A percentile compares a stretch with the other conserved stretches of the same genome.
phyloP scores from a whole-genome alignment of 2,113 vertebrate genomes.

The Rhinogobius similis region DNA sequence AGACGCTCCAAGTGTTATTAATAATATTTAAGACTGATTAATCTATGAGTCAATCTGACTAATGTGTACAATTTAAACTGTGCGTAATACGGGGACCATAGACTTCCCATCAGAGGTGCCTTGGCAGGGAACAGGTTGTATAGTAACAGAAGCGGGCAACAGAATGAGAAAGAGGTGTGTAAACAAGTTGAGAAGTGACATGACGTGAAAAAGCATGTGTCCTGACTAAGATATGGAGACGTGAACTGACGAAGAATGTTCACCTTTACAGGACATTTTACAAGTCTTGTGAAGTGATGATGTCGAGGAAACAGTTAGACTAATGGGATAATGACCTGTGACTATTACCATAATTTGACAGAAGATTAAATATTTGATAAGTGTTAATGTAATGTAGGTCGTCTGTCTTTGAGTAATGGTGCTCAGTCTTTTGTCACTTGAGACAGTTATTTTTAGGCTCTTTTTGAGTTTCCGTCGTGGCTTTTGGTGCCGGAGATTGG shows the following conservation, averaged over 20 bases:
- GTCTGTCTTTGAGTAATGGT: slow-evolving; percentile 63
- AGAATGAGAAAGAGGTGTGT: slow-evolving; percentile 21
- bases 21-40: neutral
- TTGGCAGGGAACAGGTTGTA: slow-evolving; percentile 17
- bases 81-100: neutral
- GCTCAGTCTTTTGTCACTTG: slow-evolving; percentile 77
- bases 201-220: slow-evolving; percentile 18
- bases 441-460: slow-evolving; percentile 80
- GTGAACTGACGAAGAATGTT: slow-evolving; percentile 16
- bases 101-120: slow-evolving; percentile 11
- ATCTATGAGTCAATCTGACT: neutral
- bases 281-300: neutral
- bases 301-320: neutral
- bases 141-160: slow-evolving; percentile 16
- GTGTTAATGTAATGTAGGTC: slow-evolving; percentile 66
- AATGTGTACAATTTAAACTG: neutral
- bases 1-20: neutral
- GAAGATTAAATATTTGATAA: slow-evolving; percentile 36
- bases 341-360: neutral
- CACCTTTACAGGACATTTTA: neutral
- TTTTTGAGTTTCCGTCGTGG: slow-evolving; percentile 73
- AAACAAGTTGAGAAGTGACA: slow-evolving; percentile 43
- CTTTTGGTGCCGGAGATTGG: slow-evolving; percentile 72
- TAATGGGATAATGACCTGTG: neutral
- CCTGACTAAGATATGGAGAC: slow-evolving; percentile 6